Evolutionary conservation across 1,140 invertebrate genomes (phyloP), one percentile per base, ranked within the genome.

Genomic region (Monomorium pharaonis): DNA sequence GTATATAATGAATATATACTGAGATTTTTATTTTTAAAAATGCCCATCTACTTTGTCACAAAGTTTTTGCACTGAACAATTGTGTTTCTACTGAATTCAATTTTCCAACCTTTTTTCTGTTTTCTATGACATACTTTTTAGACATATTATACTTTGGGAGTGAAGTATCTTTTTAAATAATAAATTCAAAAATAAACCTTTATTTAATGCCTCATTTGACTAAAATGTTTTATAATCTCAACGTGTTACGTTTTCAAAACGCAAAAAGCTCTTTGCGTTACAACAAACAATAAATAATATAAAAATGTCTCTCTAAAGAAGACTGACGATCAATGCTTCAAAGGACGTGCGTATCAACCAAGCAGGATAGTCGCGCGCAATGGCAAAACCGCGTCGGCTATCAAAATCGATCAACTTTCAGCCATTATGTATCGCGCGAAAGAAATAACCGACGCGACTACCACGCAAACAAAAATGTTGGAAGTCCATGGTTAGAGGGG

Each of bases 401-500:
- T 9, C 37, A 42, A 58, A n/a, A 81, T 81, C 78, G 78, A 70
- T 81, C 67, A 81, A 51, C 65, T 51, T 37, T 37, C 21, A 58
- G 5, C 24, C 37, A 30, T 44, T 42, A 30, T 67, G 49, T 74
- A 33, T 47, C 42, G 51, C 67, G 54, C 67, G 67, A 60, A 74
- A 83, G 67, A 83, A 83, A 83, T 37, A 74, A 67, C 67, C 78
- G 78, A 74, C 78, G 67, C 51, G 67, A 37, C 65, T 81, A 81
- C 16, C 65, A 80, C 77, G 78, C 67, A 58, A 72, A 83, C 67
- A 74, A 74, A 83, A 83, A 83, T 83, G 51, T 74, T 21, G 27
- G 24, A 47, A 72, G 67, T 74, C n/a, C 51, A 33, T 37, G 14
- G 47, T 14, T 44, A 33, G 24, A 6, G 37, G 47, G 5, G 42